Percentiles rank a stretch among this genome's conserved stretches.
Conservation (phyloP, 2,888 invertebrate species). For the Cephus spinipes region DNA sequence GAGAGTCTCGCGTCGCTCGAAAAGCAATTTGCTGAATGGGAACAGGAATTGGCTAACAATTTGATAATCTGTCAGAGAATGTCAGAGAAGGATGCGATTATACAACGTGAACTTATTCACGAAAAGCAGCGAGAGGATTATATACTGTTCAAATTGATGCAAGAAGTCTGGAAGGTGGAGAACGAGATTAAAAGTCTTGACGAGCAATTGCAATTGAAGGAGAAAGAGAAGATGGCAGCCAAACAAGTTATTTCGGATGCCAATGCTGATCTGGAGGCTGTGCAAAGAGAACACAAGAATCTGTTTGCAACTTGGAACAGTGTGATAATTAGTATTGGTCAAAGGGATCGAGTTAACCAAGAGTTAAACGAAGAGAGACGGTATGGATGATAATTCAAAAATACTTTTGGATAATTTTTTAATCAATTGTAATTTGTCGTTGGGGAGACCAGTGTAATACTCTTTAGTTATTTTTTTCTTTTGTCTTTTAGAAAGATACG, state of each 20-base stretch:
- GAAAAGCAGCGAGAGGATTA: constrained; percentile 70
- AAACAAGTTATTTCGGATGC: constrained; percentile 75
- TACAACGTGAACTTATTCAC: constrained; percentile 60
- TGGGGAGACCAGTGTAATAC: background rate
- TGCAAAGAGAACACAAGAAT: constrained; percentile 78
- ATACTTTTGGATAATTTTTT: constrained; percentile 14
- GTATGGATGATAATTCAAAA: constrained; percentile 59
- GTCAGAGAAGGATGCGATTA: constrained; percentile 70
- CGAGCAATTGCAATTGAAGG: constrained; percentile 76
- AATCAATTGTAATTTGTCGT: constrained; percentile 9
- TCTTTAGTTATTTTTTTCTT: constrained; percentile 17
- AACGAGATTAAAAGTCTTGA: constrained; percentile 74
- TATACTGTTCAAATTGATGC: constrained; percentile 75
- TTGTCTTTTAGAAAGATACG: constrained; percentile 69
- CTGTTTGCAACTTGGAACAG: constrained; percentile 81
- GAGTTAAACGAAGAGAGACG: constrained; percentile 73
- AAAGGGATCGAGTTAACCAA: constrained; percentile 76
- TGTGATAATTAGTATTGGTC: constrained; percentile 77
- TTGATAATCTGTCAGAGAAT: constrained; percentile 74
- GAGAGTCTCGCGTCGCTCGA: constrained; percentile 71
- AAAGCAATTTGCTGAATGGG: constrained; percentile 73
- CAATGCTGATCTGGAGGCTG: constrained; percentile 79
- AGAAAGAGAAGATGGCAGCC: constrained; percentile 72
- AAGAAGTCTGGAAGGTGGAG: constrained; percentile 79
- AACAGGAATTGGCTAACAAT: constrained; percentile 74